Conservation (phyloP, 1,140 invertebrate genomes). For the Euura saliciscinereae region DNA sequence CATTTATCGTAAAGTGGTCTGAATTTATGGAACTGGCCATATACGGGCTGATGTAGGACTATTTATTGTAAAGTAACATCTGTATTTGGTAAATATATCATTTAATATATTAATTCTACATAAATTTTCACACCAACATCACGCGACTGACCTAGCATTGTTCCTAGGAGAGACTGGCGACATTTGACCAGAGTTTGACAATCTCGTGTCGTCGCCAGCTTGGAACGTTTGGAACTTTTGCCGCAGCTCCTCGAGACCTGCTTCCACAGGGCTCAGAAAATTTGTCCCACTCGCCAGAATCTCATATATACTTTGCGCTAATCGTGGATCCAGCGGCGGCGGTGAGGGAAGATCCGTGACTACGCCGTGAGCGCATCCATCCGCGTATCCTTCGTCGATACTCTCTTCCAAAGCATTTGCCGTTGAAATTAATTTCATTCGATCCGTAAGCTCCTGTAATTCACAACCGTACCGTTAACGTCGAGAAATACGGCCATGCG, state of each 20-base stretch:
- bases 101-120: neutral
- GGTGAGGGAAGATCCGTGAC: slow-evolving; percentile 40
- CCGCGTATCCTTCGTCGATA: slow-evolving; percentile 49
- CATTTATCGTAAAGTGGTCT: too few species aligned
- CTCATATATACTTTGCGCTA: slow-evolving; percentile 40
- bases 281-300: slow-evolving; percentile 43
- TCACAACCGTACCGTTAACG: neutral
- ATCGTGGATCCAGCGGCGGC: slow-evolving; percentile 39
- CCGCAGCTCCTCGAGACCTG: slow-evolving; percentile 40
- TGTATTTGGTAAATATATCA: neutral
- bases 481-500: too few species aligned
- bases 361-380: slow-evolving; percentile 24
- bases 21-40: too few species aligned
- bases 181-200: neutral
- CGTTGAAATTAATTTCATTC: slow-evolving; percentile 29
- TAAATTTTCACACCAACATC: neutral
- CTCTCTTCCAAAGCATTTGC: slow-evolving; percentile 40
- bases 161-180: slow-evolving; percentile 3
- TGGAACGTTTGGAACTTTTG: neutral
- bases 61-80: neutral
- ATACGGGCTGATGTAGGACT: neutral
- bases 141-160: slow-evolving; percentile 13
- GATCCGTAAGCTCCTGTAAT: slow-evolving; percentile 37
- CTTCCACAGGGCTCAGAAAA: slow-evolving; percentile 42
- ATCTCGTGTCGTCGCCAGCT: neutral